A percentile compares a stretch with the other conserved stretches of the same genome.
Conservation (phyloP, 1,140 invertebrate species). For the Drosophila azteca region DNA sequence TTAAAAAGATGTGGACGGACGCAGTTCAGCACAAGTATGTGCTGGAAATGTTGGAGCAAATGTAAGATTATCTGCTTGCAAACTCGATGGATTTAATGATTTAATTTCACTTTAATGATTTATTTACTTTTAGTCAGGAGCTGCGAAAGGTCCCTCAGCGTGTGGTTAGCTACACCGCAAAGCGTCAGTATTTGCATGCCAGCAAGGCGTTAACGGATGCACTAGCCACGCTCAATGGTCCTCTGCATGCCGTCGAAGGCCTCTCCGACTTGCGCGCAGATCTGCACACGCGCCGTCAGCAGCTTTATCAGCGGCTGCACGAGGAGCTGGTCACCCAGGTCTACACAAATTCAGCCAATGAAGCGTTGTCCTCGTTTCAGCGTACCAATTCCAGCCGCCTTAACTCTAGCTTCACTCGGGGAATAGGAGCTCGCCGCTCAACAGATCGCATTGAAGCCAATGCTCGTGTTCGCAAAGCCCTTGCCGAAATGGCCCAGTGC, state of each 20-base stretch:
- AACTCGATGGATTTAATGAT: neutral
- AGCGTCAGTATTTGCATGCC: conserved; percentile 94
- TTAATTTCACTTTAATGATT: neutral
- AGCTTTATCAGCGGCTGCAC: conserved; percentile 88
- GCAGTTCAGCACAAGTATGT: conserved; percentile 96
- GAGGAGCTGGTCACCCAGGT: conserved; percentile 90
- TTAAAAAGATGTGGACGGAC: conserved; percentile 96
- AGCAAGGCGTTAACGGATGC: conserved; percentile 91
- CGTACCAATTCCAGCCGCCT: conserved; percentile 87
- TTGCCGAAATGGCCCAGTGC: conserved; percentile 83
- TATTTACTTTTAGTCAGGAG: conserved; percentile 87
- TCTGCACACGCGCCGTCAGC: conserved; percentile 89
- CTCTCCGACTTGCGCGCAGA: conserved; percentile 90
- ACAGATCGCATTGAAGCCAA: conserved; percentile 84
- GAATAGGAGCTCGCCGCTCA: conserved; percentile 84
- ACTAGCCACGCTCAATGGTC: conserved; percentile 88
- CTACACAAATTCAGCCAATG: conserved; percentile 88
- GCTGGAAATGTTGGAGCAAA: conserved; percentile 93
- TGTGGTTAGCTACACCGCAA: conserved; percentile 88
- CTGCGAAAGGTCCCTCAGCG: conserved; percentile 91
- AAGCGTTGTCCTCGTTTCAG: conserved; percentile 85
- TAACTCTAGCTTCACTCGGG: conserved; percentile 85
- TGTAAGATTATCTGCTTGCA: conserved; percentile 86
- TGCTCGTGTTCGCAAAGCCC: conserved; percentile 83
- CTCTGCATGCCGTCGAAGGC: conserved; percentile 91